A percentile compares a stretch with the other conserved stretches of the same genome.
Conservation (phyloP, 1,140 invertebrate genomes). For the Agrypnia vestita region DNA sequence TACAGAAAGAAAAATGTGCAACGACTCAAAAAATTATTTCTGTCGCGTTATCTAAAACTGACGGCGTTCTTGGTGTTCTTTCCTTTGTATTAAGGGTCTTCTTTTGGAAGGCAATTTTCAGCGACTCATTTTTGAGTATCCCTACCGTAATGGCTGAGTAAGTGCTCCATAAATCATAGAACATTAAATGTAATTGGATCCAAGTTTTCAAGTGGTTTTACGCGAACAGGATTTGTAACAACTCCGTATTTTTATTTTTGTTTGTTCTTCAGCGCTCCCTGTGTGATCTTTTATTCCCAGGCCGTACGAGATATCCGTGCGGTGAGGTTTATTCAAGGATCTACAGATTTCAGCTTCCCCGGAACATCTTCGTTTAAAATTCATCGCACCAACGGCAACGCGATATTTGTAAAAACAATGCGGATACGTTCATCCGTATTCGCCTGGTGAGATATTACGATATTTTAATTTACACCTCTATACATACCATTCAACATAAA, state of each 20-base stretch:
- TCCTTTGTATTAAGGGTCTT: neutral
- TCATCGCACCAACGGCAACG: too few relatives aligned
- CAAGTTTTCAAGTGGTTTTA: constrained; percentile 49
- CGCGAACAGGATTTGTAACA: constrained; percentile 36
- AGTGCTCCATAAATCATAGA: constrained; percentile 54
- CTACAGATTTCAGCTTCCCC: too few relatives aligned
- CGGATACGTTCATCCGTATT: too few relatives aligned
- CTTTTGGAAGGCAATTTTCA: neutral
- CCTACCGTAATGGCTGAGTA: constrained; percentile 6
- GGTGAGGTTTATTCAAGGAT: neutral
- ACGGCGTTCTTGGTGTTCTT: neutral
- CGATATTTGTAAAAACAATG: too few relatives aligned
- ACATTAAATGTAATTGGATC: constrained; percentile 59
- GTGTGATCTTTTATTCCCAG: constrained; percentile 29
- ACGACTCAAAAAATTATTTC: neutral
- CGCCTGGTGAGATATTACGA: too few relatives aligned
- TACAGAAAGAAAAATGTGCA: neutral
- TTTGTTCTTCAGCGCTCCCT: constrained; percentile 17
- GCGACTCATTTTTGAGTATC: neutral
- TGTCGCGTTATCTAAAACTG: neutral
- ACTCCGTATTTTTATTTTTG: constrained; percentile 1
- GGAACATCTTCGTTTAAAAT: too few relatives aligned
- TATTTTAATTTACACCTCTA: too few relatives aligned
- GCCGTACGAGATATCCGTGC: neutral
- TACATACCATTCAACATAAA: too few relatives aligned